Conservation (phyloP, 2,888 invertebrate genomes). For the Zhuqinia jingwanae region DNA sequence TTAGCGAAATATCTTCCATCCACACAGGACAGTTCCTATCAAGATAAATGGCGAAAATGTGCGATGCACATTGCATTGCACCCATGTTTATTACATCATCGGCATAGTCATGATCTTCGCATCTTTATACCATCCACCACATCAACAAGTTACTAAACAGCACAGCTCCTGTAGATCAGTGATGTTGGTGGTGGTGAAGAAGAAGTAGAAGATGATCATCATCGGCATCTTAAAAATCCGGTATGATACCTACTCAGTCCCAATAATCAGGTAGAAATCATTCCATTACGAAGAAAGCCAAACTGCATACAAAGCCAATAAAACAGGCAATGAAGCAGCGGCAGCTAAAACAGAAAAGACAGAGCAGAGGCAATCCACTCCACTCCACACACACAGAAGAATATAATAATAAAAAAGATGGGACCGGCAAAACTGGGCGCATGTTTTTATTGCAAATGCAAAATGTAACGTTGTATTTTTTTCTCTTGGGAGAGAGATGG, state of each 20-base stretch:
- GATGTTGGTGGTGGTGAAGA: too few relatives aligned
- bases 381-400: too few relatives aligned
- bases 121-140: not conserved
- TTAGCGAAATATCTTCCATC: slow-evolving; percentile 28
- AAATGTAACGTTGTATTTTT: slow-evolving; percentile 40
- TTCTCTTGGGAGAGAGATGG: too few relatives aligned
- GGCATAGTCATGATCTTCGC: slow-evolving; percentile 11
- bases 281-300: slow-evolving; percentile 25
- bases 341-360: not conserved
- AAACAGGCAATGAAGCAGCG: slow-evolving; percentile 38
- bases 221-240: slow-evolving; percentile 46
- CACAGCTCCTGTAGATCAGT: slow-evolving; percentile 26
- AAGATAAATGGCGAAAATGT: slow-evolving; percentile 47
- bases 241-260: slow-evolving; percentile 34
- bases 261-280: not conserved
- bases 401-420: slow-evolving; percentile 24
- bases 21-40: slow-evolving; percentile 13
- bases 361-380: not conserved
- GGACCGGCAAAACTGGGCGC: slow-evolving; percentile 59
- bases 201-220: too few relatives aligned
- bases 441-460: slow-evolving; percentile 28
- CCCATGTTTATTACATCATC: slow-evolving; percentile 42
- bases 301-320: slow-evolving; percentile 6
- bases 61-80: slow-evolving; percentile 52
- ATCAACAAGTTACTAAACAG: slow-evolving; percentile 42